Percentiles rank a stretch among this genome's conserved stretches.
These are phyloP conservation scores for Nycticryphes semicollaris DNA, from an alignment of 2,113 vertebrate genomes.

Conservation along the genomic window DNA sequence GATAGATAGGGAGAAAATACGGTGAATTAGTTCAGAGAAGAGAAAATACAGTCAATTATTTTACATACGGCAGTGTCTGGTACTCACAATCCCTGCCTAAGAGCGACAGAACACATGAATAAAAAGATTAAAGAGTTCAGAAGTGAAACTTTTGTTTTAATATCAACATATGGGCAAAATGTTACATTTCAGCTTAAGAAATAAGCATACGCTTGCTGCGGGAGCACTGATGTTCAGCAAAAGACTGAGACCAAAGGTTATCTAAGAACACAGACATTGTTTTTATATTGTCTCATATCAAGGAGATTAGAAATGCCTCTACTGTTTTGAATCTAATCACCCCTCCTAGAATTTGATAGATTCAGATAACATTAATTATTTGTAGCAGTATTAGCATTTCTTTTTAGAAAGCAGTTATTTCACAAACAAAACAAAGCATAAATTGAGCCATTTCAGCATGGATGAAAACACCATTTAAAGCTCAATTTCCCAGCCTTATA, in stretches of 20 bases:
- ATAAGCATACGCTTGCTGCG: background rate
- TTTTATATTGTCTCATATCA: background rate
- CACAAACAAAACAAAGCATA: background rate
- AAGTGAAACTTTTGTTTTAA: background rate
- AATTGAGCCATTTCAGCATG: background rate
- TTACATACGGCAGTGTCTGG: background rate
- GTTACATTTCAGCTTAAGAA: background rate
- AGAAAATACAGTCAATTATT: constrained; percentile 21
- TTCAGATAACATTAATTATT: background rate
- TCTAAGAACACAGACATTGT: background rate
- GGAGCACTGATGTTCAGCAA: background rate
- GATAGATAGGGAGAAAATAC: constrained; percentile 1
- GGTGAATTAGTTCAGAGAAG: background rate
- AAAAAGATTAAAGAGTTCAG: background rate
- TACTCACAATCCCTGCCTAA: background rate
- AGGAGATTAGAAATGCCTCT: background rate
- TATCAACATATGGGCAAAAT: constrained; percentile 11
- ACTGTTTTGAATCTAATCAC: background rate
- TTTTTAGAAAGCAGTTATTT: background rate
- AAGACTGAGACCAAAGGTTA: background rate
- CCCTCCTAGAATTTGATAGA: background rate
- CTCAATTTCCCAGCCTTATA: background rate
- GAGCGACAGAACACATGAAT: background rate
- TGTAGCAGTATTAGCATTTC: background rate
- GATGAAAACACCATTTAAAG: background rate